Base-by-base conservation (phyloP, 1,140 invertebrate species). In the Stenopsyche tienmushanensis region DNA sequence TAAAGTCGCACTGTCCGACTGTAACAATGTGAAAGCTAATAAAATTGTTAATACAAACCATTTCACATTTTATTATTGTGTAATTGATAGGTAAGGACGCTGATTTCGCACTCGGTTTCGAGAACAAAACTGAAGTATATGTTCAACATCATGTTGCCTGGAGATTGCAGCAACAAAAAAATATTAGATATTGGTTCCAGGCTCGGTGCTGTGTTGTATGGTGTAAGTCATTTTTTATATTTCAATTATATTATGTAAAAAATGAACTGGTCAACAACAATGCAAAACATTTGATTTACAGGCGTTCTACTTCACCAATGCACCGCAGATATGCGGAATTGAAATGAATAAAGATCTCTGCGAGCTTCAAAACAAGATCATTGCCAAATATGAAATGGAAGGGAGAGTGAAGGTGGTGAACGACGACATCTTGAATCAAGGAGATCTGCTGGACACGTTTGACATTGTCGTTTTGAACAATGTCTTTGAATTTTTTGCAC, bases 311-410 rank as follows among this genome's bases (percentile, higher is more conserved):
- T 86, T 84, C 50, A 84, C 85, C 24, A 83, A 83, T 73, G 82
- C 83, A 23, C 72, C 74, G 29, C 79, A 76, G 69, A 86, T 90
- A 53, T 80, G 87, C 67, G 89, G 88, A 7, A 80, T 91, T 26
- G 88, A 91, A 81, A 85, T 90, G 71, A 90, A 89, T 71, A 76
- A 83, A 71, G 85, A 87, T 64, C 84, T 86, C 26, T 88, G 84
- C 74, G 74, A 84, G 41, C 69, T 90, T 7, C 87, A 89, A 74
- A 76, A 82, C 50, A 79, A 81, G 15, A 83, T 88, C 20, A 76
- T 89, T 41, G 69, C 76, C 1, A 82, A 87, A 74, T 85, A 83
- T 69, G 76, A 80, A 45, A 77, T 85, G 76, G 72, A 83, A 24
- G 75, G 85, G 55, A 80, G 82, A 64, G 78, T 88, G 66, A 75